Evolutionary conservation across 2,888 invertebrate species (phyloP).

Genomic region (Drosophila neotestacea): DNA sequence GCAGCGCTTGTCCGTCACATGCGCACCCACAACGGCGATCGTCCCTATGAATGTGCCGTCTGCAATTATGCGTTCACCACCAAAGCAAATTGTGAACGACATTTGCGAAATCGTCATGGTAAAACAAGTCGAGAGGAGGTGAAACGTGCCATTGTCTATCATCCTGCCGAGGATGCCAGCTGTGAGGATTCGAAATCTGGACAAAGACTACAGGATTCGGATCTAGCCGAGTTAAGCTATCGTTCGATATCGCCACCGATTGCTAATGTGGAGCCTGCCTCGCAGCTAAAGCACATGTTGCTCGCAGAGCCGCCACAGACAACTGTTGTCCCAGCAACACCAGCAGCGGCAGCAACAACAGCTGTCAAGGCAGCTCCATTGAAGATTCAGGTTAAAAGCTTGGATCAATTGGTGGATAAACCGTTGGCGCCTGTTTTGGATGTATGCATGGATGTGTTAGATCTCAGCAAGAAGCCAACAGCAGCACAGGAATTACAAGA

Average conservation of each 20-base stretch:
- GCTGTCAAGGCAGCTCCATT: constrained; percentile 84
- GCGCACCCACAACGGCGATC: constrained; percentile 97
- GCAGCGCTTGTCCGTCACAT: constrained; percentile 96
- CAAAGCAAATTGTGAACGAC: constrained; percentile 98
- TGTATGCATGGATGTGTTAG: constrained; percentile 92
- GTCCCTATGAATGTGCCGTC: constrained; percentile 97
- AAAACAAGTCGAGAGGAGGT: constrained; percentile 95
- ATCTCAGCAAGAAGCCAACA: constrained; percentile 91
- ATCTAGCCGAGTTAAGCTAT: constrained; percentile 57
- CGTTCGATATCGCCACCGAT: constrained; percentile 52
- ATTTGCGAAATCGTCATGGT: constrained; percentile 95
- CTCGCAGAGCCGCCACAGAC: constrained; percentile 70
- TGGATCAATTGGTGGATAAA: constrained; percentile 87
- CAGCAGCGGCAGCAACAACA: constrained; percentile 83
- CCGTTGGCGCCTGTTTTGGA: constrained; percentile 88
- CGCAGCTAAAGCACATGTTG: constrained; percentile 86
- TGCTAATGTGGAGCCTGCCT: constrained; percentile 82
- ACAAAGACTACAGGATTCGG: constrained; percentile 51
- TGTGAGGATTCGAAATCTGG: constrained; percentile 88
- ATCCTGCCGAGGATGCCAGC: constrained; percentile 93
- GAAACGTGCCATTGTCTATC: constrained; percentile 94
- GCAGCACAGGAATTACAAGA: constrained; percentile 9
- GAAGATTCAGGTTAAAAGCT: constrained; percentile 88
- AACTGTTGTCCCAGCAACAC: constrained; percentile 26
- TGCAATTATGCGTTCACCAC: constrained; percentile 99